phyloP scores from a whole-genome alignment of 2,888 invertebrate species.

The Opisthograptis luteolata region DNA sequence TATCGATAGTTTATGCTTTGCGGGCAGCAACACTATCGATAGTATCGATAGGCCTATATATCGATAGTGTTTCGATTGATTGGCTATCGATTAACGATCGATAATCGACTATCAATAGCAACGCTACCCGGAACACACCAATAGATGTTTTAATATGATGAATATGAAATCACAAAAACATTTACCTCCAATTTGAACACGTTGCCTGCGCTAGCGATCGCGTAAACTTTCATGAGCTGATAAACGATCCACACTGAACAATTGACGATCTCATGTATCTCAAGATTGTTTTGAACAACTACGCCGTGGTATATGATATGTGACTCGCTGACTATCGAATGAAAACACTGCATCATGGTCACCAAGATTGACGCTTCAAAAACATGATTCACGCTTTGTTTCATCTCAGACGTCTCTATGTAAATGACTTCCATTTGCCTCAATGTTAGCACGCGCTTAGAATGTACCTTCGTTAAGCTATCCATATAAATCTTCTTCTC shows the following conservation, averaged over 20 bases:
- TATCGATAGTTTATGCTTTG: no score
- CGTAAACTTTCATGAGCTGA: conserved; percentile 65
- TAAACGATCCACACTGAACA: conserved; percentile 66
- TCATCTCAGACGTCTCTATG: conserved; percentile 54
- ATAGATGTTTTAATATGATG: no score
- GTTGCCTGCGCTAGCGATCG: conserved; percentile 57
- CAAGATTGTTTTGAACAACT: conserved; percentile 43
- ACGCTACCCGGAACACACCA: no score
- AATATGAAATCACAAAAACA: no score
- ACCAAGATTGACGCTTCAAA: conserved; percentile 65
- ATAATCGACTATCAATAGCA: no score
- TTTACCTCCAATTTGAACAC: conserved; percentile 59
- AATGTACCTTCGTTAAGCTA: conserved; percentile 43
- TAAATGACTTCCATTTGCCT: conserved; percentile 59
- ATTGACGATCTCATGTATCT: conserved; percentile 57
- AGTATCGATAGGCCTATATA: no score
- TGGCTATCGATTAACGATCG: no score
- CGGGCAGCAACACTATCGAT: no score
- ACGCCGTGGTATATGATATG: conserved; percentile 68
- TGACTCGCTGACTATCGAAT: conserved; percentile 65
- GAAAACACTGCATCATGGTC: conserved; percentile 65
- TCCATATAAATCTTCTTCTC: conserved; percentile 33
- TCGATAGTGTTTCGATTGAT: no score
- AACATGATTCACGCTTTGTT: conserved; percentile 54
- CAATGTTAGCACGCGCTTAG: conserved; percentile 43